Base-by-base conservation (phyloP, 2,888 invertebrate genomes). In the Limnephilus rhombicus region DNA sequence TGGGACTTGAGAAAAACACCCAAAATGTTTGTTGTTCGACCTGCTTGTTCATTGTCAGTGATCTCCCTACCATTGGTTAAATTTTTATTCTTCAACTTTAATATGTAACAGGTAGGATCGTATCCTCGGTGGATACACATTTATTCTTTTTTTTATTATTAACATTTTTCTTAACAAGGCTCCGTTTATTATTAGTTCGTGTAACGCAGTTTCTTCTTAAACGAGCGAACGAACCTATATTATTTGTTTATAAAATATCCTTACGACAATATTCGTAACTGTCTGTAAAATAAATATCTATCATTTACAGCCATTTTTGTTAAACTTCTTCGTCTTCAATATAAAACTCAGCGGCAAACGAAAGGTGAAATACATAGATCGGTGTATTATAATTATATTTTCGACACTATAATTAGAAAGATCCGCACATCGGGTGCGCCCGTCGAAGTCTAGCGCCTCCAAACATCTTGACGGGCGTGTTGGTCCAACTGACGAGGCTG, bases 401-500 rank as follows among this genome's bases (percentile, higher is more conserved):
- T 81, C 3, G 81, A n/a, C 3, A 37, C 45, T 49, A 49, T 15
- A 24, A 68, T 94, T 94, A 95, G 95, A 97, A 97, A 93, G 96
- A 95, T 1, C 97, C 97, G 94, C 97, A 97, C 92, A 96, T 95
- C 93, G 97, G 96, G 18, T 96, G 95, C 0, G 97, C 97, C 93
- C 95, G 96, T 94, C 96, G 97, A 34, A 97, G 95, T 94, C 96
- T 95, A 4, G 97, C 97, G 11, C 97, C 97, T 31, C 97, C 97
- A 94, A 97, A 97, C 1, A 97, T 95, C 93, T 96, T 95, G 0
- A 97, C 97, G 0, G 97, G 97, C 3, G 97, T 97, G 94, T 96
- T 96, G 82, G 96, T 96, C 97, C 97, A 98, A 94, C 97, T 97
- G 91, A 98, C 96, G 68, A 97, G 95, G 95, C 97, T 95, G 80